phyloP scores from a whole-genome alignment of 2,113 vertebrate genomes.

The Pteruthius melanotis region DNA sequence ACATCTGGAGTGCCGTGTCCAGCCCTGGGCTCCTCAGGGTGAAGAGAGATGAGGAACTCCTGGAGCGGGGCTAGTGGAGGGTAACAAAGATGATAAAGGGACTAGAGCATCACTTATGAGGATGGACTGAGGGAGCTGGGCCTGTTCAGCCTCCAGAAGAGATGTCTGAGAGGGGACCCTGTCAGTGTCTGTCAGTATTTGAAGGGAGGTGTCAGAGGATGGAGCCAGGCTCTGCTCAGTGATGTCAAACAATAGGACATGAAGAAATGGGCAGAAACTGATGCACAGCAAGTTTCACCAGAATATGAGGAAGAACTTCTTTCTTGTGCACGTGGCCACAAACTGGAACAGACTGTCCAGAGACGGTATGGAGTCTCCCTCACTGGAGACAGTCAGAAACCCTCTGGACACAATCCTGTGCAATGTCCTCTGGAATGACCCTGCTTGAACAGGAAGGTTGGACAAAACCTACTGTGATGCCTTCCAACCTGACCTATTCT shows the following conservation, averaged over 20 bases:
- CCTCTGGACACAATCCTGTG: neutral
- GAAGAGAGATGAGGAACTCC: neutral
- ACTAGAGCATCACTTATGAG: neutral
- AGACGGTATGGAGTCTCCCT: neutral
- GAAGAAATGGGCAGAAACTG: neutral
- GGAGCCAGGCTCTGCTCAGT: neutral
- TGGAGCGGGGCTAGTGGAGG: too few relatives aligned
- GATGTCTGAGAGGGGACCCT: neutral
- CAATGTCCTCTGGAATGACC: neutral
- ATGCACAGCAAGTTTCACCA: neutral
- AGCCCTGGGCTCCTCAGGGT: neutral
- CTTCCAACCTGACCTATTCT: neutral
- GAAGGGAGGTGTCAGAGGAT: neutral
- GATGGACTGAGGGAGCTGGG: neutral
- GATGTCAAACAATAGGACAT: neutral
- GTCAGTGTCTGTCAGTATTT: neutral
- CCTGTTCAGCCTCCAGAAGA: neutral
- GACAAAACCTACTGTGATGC: neutral
- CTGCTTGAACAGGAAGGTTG: neutral
- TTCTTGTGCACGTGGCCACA: neutral
- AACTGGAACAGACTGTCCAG: neutral
- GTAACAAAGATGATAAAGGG: neutral
- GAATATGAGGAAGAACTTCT: neutral
- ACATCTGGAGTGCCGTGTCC: neutral
- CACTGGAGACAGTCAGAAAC: neutral